phyloP scores from a whole-genome alignment of 2,888 invertebrate species.

The Synanthedon tipuliformis region DNA sequence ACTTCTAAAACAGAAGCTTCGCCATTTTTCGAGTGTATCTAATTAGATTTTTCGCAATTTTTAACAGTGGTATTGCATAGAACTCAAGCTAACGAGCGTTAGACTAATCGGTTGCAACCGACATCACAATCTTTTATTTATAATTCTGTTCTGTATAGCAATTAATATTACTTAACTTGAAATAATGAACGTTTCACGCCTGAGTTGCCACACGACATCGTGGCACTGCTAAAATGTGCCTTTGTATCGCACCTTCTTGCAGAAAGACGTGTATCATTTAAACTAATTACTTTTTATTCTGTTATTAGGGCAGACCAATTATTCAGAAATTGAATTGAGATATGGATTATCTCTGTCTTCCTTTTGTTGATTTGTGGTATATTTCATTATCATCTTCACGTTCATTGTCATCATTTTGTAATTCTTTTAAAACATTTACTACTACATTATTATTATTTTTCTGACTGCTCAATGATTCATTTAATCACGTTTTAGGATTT shows the following conservation, averaged over 20 bases:
- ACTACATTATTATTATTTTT: too few species aligned
- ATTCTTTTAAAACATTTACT: too few species aligned
- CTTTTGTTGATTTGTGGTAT: too few species aligned
- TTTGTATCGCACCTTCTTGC: not conserved
- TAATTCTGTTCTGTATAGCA: slow-evolving; percentile 37
- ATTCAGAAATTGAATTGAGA: too few species aligned
- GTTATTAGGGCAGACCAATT: not conserved
- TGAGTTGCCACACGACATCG: slow-evolving; percentile 29
- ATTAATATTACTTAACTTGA: slow-evolving; percentile 58
- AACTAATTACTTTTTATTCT: not conserved
- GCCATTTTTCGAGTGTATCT: slow-evolving; percentile 24
- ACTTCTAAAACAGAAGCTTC: too few species aligned
- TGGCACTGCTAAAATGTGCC: slow-evolving; percentile 12
- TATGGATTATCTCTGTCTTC: too few species aligned
- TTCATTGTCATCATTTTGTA: too few species aligned
- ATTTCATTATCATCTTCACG: too few species aligned
- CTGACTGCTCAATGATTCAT: too few species aligned
- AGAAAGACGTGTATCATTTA: slow-evolving; percentile 10
- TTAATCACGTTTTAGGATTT: too few species aligned
- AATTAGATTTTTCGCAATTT: slow-evolving; percentile 45
- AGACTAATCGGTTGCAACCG: slow-evolving; percentile 41
- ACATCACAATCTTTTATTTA: slow-evolving; percentile 46
- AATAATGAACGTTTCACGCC: slow-evolving; percentile 47
- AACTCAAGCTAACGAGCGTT: slow-evolving; percentile 27
- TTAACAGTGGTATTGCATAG: slow-evolving; percentile 26